Percentiles rank a stretch among this genome's conserved stretches.
Conservation (phyloP, 2,888 invertebrate species). For the Amorpha juglandis region DNA sequence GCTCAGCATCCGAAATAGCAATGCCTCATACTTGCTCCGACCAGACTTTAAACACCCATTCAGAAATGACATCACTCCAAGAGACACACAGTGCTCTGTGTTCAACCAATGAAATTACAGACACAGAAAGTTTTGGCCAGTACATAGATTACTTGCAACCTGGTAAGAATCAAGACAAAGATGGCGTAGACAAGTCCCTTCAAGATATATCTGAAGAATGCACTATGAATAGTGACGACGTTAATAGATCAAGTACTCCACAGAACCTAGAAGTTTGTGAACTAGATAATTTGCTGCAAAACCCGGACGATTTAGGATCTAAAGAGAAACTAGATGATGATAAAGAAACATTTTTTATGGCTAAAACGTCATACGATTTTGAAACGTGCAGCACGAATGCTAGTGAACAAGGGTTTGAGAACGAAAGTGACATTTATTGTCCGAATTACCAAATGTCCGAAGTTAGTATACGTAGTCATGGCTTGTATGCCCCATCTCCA, state of each 20-base stretch:
- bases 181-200: slow-evolving; percentile 67
- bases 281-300: slow-evolving; percentile 64
- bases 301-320: slow-evolving; percentile 54
- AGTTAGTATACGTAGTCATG: slow-evolving; percentile 86
- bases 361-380: slow-evolving; percentile 74
- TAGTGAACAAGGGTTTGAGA: slow-evolving; percentile 79
- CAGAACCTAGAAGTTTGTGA: slow-evolving; percentile 60
- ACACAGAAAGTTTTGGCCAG: slow-evolving; percentile 80
- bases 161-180: slow-evolving; percentile 65
- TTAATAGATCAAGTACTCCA: slow-evolving; percentile 64
- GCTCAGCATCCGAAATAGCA: slow-evolving; percentile 84
- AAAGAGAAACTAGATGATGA: slow-evolving; percentile 70
- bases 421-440: slow-evolving; percentile 86
- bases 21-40: slow-evolving; percentile 81
- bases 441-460: slow-evolving; percentile 86
- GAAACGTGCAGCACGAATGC: slow-evolving; percentile 78
- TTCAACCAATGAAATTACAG: slow-evolving; percentile 79
- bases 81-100: slow-evolving; percentile 79
- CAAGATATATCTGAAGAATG: slow-evolving; percentile 79
- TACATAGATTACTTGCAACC: slow-evolving; percentile 78
- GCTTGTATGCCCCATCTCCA: slow-evolving; percentile 85
- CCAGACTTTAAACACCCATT: slow-evolving; percentile 78
- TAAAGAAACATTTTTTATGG: slow-evolving; percentile 72
- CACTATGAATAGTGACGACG: slow-evolving; percentile 75
- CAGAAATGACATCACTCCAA: slow-evolving; percentile 77